Evolutionary conservation across 2,888 invertebrate genomes (phyloP), one percentile per base, ranked within the genome.

Genomic region (Aporophyla lueneburgensis): DNA sequence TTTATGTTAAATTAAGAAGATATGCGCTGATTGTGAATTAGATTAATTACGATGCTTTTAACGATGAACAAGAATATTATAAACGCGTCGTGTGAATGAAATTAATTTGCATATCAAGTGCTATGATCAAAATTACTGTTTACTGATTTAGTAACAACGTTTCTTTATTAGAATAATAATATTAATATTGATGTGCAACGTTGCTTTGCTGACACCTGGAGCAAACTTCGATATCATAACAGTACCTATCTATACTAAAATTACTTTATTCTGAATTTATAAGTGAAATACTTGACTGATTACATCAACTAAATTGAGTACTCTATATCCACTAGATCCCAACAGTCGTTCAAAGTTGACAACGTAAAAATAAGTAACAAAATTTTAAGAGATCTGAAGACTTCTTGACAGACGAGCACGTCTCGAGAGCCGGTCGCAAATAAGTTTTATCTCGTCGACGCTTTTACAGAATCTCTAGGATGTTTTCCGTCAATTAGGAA

Each of bases 291-390:
- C n/a, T 68, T 78, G 67, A 33, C 46, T n/a, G 24, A 27, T 19
- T 74, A 56, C 67, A 63, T 73, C 53, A 71, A 68, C 27, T 68
- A 73, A 78, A 74, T 72, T 63, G 49, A 71, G 74, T 68, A 81
- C 71, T 85, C 77, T 79, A 85, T 86, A 86, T 84, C 81, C 81
- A 84, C 75, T 66, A 78, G 73, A 76, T 69, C 63, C 58, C 58
- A 72, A 70, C 71, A 78, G 84, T 84, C 81, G 79, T 86, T 85
- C 73, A 62, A 51, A 68, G 66, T 76, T 83, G 71, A 76, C 78
- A 62, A 74, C 66, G 53, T 74, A 71, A 85, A 85, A 82, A 76
- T 84, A 82, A 85, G 74, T 76, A 68, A 77, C 62, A 77, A 84
- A 80, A 67, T 85, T 83, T 74, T 68, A 65, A 79, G 49, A 65